Conservation (phyloP, 2,113 vertebrate species). For the Mormyrus iriodes region DNA sequence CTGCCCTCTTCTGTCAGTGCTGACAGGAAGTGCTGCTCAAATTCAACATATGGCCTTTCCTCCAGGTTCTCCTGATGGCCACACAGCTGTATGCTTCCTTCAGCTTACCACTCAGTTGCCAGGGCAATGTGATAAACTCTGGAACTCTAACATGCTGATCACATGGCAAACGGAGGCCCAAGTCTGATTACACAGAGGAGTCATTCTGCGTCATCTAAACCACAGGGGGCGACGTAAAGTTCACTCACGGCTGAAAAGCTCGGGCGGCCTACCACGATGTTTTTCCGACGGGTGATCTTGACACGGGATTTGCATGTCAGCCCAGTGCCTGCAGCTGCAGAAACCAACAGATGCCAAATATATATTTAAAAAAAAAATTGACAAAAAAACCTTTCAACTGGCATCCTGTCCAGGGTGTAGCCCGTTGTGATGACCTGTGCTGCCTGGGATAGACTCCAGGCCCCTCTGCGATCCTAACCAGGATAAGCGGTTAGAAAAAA, state of each 20-base stretch:
- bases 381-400: not conserved
- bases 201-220: not conserved
- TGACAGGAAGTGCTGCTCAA: not conserved
- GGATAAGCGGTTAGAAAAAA: not conserved
- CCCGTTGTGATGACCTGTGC: not conserved
- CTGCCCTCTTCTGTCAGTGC: not conserved
- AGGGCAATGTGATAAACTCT: not conserved
- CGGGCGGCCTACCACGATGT: not conserved
- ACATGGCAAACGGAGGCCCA: not conserved
- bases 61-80: not conserved
- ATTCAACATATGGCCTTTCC: not conserved
- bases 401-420: not conserved
- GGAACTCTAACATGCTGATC: not conserved
- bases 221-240: not conserved
- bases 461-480: not conserved
- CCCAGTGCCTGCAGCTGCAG: not conserved
- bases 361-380: not conserved
- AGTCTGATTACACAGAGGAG: not conserved
- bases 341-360: not conserved
- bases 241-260: not conserved
- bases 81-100: not conserved
- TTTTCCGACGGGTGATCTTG: not conserved
- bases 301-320: not conserved
- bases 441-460: not conserved
- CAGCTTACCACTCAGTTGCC: not conserved